Conservation (phyloP, 2,797 vertebrate species). For the Chelidonichthys spinosus region DNA sequence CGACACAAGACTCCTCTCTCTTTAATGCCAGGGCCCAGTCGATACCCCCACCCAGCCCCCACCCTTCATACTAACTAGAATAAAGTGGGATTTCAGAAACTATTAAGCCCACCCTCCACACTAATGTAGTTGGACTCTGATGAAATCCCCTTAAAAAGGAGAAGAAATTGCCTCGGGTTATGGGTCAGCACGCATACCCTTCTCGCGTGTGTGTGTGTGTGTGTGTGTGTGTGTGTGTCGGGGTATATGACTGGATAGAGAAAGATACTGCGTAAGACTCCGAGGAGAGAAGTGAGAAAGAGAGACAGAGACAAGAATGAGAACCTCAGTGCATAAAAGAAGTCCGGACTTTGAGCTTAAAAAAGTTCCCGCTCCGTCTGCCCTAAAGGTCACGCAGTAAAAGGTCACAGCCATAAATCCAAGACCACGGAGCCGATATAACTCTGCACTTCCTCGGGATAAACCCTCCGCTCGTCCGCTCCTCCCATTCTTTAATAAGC, state of each 20-base stretch:
- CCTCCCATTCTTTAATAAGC: constrained; percentile 46
- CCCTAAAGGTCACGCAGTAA: constrained; percentile 80
- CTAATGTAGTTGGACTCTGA: constrained; percentile 86
- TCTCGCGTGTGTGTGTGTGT: not conserved
- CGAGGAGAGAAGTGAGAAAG: constrained; percentile 28
- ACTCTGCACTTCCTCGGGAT: constrained; percentile 45
- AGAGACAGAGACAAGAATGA: constrained; percentile 42
- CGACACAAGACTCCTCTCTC: constrained; percentile 71
- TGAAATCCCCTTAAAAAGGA: constrained; percentile 85
- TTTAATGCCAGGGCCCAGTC: constrained; percentile 83
- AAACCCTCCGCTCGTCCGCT: constrained; percentile 46
- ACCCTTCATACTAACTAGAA: constrained; percentile 81
- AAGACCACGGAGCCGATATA: constrained; percentile 69
- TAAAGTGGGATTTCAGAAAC: constrained; percentile 85
- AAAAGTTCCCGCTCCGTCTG: constrained; percentile 63
- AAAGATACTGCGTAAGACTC: constrained; percentile 47
- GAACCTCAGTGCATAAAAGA: constrained; percentile 59
- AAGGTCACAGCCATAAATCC: constrained; percentile 81
- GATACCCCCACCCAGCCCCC: constrained; percentile 57
- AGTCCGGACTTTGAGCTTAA: constrained; percentile 31
- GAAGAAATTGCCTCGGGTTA: constrained; percentile 85
- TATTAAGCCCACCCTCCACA: constrained; percentile 84
- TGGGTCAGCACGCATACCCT: constrained; percentile 78
- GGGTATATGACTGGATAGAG: constrained; percentile 36
- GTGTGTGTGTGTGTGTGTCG: constrained; percentile 24